phyloP scores from a whole-genome alignment of 2,888 invertebrate species.

The Xiphydria camelus region DNA sequence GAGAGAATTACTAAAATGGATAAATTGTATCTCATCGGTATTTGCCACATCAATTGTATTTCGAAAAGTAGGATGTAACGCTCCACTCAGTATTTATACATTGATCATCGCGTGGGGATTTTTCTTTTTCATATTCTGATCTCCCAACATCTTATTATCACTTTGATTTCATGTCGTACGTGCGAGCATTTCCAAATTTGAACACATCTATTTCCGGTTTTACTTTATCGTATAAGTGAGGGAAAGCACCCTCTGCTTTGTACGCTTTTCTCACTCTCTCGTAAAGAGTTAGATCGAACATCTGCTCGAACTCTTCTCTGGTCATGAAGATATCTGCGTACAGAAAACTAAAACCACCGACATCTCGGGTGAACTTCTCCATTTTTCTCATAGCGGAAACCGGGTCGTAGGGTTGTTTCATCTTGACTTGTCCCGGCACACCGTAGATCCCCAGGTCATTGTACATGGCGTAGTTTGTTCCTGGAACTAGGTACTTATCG shows the following conservation, averaged over 20 bases:
- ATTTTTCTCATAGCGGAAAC: constrained; percentile 69
- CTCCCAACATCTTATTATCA: no score
- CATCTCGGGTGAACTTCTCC: constrained; percentile 71
- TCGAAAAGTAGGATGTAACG: no score
- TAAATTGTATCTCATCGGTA: no score
- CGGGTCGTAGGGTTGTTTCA: constrained; percentile 66
- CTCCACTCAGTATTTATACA: no score
- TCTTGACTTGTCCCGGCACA: constrained; percentile 67
- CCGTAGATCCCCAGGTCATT: constrained; percentile 74
- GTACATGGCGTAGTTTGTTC: constrained; percentile 70
- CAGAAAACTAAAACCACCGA: constrained; percentile 71
- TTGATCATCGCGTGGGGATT: no score
- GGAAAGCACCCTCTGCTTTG: constrained; percentile 65
- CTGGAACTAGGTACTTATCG: constrained; percentile 65
- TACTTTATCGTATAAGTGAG: constrained; percentile 69
- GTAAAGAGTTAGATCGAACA: constrained; percentile 71
- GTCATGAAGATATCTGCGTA: constrained; percentile 75
- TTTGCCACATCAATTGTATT: no score
- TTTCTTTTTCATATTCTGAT: no score
- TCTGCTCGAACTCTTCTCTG: constrained; percentile 65
- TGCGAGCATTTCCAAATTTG: constrained; percentile 56
- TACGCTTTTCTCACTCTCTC: constrained; percentile 66
- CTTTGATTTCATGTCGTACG: constrained; percentile 19
- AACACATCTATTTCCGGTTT: constrained; percentile 70
- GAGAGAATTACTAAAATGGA: no score